Base-by-base conservation (phyloP, 2,888 invertebrate species). In the Clivina fossor region DNA sequence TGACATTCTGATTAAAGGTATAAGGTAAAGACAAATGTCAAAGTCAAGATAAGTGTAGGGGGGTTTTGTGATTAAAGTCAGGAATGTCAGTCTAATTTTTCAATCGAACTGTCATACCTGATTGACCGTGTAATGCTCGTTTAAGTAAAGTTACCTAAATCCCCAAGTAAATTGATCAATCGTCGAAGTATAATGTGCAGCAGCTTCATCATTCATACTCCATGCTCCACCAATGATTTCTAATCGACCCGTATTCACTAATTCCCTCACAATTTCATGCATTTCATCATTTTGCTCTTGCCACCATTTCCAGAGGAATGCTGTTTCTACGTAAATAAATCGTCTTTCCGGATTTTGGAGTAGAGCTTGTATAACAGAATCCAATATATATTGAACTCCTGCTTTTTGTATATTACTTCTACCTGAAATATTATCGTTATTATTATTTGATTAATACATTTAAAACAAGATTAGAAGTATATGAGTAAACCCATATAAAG, bases 241-340 rank as follows among this genome's bases (percentile, higher is more conserved):
- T 22, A 90, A 73, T 58, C 87, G 80, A 0, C 90, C 91, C 60
- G 82, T 79, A 0, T 82, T 74, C 0, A 94, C 86, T 20, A 93
- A 74, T 4, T 74, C 73, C 51, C 78, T 81, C 0, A 93, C 87
- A 66, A 80, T 69, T n/a, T 81, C 72, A 60, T 81, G 79, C 0
- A 77, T 73, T 1, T 69, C 70, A 0, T 82, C 77, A 2, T 78
- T 68, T 68, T 92, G 92, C 18, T 84, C 80, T 4, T 78, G 74
- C 89, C 89, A 93, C 92, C 91, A 90, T 81, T 90, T 85, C 77
- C 85, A 86, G 70, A 93, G 86, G 74, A 86, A 93, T 0, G 90
- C 88, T 0, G 90, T 87, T 68, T 93, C 93, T 2, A 92, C 92
- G 68, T 92, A 93, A 46, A 94, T 90, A 68, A 95, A 94, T 63